Conservation (phyloP, 2,113 vertebrate species). For the Carassius carassius region DNA sequence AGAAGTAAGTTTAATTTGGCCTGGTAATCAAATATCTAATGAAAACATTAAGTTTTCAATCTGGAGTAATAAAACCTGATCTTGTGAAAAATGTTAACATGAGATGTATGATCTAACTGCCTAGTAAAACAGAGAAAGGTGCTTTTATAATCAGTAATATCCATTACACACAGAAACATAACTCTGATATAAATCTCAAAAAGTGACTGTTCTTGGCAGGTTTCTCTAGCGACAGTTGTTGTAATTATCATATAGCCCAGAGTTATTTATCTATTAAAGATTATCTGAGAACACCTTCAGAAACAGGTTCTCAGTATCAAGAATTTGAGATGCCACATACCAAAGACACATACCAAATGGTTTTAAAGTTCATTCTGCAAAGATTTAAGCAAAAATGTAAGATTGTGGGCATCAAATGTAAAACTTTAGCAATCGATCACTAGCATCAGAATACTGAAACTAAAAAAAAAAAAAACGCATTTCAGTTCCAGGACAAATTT, state of each 20-base stretch:
- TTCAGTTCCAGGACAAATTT: too few relatives aligned
- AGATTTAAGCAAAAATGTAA: not conserved
- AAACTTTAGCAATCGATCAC: not conserved
- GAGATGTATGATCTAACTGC: not conserved
- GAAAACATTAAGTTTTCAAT: not conserved
- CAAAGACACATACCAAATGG: not conserved
- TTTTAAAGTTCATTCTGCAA: not conserved
- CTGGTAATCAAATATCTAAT: not conserved
- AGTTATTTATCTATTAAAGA: constrained; percentile 12
- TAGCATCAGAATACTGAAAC: too few relatives aligned
- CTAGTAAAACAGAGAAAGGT: not conserved
- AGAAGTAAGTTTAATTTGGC: not conserved
- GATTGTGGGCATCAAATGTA: not conserved
- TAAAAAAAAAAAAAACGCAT: too few relatives aligned
- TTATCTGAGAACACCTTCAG: not conserved
- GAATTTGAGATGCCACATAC: not conserved
- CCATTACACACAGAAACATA: not conserved
- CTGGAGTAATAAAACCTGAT: not conserved
- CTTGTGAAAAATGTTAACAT: too few relatives aligned
- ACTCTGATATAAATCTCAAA: not conserved
- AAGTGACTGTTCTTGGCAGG: not conserved
- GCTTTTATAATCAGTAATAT: not conserved
- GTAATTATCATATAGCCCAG: not conserved
- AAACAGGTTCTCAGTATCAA: constrained; percentile 3
- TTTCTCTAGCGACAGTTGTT: not conserved